phyloP scores from a whole-genome alignment of 1,140 invertebrate genomes.

The Eupristina koningsbergeri region DNA sequence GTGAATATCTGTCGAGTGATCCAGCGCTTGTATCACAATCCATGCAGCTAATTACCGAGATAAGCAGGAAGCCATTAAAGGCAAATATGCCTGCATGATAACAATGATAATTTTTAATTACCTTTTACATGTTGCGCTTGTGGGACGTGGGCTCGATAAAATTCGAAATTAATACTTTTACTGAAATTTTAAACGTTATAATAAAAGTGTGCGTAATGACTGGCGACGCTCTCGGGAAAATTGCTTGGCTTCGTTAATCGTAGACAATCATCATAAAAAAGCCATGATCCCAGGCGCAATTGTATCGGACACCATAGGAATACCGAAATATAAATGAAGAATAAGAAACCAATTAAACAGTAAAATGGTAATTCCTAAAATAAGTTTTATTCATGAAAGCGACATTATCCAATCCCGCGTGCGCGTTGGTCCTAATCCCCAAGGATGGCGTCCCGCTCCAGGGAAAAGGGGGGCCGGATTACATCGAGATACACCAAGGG shows the following conservation, averaged over 20 bases:
- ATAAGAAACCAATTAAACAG: slow-evolving; percentile 1
- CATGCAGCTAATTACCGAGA: background rate
- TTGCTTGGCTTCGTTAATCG: background rate
- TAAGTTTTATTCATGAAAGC: background rate
- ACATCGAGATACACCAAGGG: background rate
- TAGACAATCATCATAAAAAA: background rate
- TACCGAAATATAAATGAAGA: background rate
- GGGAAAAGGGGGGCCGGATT: no score
- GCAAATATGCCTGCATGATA: background rate
- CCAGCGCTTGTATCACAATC: background rate
- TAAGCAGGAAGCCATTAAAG: background rate
- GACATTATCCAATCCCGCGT: slow-evolving; percentile 8
- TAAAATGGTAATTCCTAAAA: slow-evolving; percentile 10
- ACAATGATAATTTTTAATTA: background rate
- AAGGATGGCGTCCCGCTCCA: background rate
- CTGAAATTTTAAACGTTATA: background rate
- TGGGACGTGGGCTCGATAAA: background rate
- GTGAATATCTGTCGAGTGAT: background rate
- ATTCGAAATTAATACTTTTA: background rate
- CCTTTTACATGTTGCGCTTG: background rate
- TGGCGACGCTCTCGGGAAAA: background rate
- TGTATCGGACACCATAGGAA: background rate
- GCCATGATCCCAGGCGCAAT: background rate
- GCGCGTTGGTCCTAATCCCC: background rate
- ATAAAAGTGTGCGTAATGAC: no score